Evolutionary conservation across 2,888 invertebrate genomes (phyloP).

Genomic region (Endotricha flammealis): DNA sequence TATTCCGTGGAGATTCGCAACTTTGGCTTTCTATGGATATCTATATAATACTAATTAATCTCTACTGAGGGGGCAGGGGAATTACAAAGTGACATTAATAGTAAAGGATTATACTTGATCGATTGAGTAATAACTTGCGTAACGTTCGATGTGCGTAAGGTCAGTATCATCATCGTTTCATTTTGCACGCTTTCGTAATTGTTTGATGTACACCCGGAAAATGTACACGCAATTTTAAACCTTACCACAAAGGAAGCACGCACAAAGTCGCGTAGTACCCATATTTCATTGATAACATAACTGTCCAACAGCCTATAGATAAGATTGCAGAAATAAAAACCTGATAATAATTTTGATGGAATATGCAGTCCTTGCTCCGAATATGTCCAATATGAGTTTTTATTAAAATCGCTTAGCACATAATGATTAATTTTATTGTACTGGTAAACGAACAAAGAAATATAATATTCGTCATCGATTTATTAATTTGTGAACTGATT

Average conservation of each 20-base stretch:
- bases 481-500: constrained; percentile 5
- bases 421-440: too few relatives aligned
- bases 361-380: constrained; percentile 17
- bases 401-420: constrained; percentile 3
- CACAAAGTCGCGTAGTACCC: constrained; percentile 11
- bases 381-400: constrained; percentile 10
- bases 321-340: constrained; percentile 15
- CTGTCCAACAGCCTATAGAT: constrained; percentile 7
- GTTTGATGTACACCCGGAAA: constrained; percentile 32
- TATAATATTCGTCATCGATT: background rate
- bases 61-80: too few relatives aligned
- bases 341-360: constrained; percentile 11
- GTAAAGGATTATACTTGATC: too few relatives aligned
- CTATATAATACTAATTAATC: too few relatives aligned
- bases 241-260: constrained; percentile 14
- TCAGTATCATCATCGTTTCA: constrained; percentile 64
- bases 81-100: too few relatives aligned
- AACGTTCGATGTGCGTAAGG: constrained; percentile 61
- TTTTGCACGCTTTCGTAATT: constrained; percentile 68
- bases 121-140: constrained; percentile 53
- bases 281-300: constrained; percentile 14
- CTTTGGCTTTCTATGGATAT: too few relatives aligned
- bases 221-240: constrained; percentile 13
- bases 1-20: too few relatives aligned
- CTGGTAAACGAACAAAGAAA: background rate